Evolutionary conservation across 2,113 vertebrate genomes (phyloP).

Genomic region (Pomatorhinus ruficollis): DNA sequence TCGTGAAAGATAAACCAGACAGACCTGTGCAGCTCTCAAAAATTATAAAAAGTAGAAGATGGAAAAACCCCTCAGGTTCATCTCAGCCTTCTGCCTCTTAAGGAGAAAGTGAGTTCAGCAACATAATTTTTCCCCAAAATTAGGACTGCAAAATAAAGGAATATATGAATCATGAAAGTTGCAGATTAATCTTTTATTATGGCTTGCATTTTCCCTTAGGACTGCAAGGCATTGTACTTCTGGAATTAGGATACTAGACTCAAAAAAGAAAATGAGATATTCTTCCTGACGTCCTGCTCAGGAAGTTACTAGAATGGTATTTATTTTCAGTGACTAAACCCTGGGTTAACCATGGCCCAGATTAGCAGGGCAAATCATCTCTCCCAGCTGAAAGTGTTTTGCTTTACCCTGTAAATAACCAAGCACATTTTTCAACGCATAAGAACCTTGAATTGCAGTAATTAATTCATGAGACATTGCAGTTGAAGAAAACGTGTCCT

Average conservation of each 20-base stretch:
- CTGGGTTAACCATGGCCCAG: neutral
- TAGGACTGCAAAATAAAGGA: neutral
- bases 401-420: neutral
- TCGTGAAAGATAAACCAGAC: neutral
- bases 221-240: neutral
- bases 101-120: neutral
- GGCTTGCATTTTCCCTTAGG: neutral
- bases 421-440: neutral
- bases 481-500: neutral
- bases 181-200: neutral
- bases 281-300: constrained; percentile 1
- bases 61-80: neutral
- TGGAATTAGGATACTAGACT: neutral
- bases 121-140: neutral
- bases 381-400: neutral
- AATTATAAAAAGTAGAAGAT: neutral
- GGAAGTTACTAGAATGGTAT: neutral
- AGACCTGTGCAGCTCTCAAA: neutral
- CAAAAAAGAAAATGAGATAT: neutral
- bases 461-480: constrained; percentile 15
- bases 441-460: constrained; percentile 1
- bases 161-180: neutral
- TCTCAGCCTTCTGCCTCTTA: neutral
- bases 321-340: neutral
- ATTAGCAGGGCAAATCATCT: neutral